A percentile compares a stretch with the other conserved stretches of the same genome.
phyloP scores from a whole-genome alignment of 1,140 invertebrate species.

The Lepidurus packardi region DNA sequence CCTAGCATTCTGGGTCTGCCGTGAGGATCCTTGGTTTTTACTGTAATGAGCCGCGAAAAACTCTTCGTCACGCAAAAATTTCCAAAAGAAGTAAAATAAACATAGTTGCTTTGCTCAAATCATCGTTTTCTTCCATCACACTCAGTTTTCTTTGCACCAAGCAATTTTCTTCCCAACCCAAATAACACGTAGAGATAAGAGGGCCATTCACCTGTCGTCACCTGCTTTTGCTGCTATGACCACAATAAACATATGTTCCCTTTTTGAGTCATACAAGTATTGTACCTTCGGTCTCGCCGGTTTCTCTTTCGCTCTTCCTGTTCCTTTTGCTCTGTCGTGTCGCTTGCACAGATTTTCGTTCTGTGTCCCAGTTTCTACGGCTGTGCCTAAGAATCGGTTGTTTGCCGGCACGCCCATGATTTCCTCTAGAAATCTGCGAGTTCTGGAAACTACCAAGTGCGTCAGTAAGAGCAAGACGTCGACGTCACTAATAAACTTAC shows the following conservation, averaged over 20 bases:
- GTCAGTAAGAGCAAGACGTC: not conserved
- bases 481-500: not conserved
- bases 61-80: too few relatives aligned
- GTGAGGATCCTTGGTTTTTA: too few relatives aligned
- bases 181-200: not conserved
- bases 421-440: not conserved
- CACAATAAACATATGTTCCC: conserved; percentile 15
- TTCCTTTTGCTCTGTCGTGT: not conserved
- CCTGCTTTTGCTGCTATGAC: conserved; percentile 12
- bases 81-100: not conserved
- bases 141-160: not conserved
- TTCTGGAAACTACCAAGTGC: not conserved
- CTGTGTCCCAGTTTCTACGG: not conserved
- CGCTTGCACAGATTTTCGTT: not conserved
- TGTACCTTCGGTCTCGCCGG: not conserved
- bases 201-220: conserved; percentile 7
- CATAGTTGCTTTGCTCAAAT: not conserved
- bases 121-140: not conserved
- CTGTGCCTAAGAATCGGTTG: not conserved
- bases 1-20: too few relatives aligned
- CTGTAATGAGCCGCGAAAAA: too few relatives aligned
- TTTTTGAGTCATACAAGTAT: conserved; percentile 9
- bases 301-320: not conserved
- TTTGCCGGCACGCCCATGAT: not conserved
- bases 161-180: not conserved